These are phyloP conservation scores for Harpegnathos saltator DNA, from an alignment of 1,140 invertebrate genomes.

Conservation along the genomic window DNA sequence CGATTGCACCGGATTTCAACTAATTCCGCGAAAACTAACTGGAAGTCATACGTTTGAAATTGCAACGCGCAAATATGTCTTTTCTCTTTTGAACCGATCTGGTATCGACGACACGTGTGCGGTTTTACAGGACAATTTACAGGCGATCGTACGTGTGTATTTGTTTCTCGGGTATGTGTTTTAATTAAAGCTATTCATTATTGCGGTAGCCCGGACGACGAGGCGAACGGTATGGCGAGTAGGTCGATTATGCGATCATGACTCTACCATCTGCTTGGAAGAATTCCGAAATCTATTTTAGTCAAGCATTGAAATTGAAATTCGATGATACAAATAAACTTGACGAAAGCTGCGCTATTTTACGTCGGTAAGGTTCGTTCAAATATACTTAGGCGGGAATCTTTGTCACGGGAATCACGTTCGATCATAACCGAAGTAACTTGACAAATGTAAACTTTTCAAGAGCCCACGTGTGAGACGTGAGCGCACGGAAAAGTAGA, in stretches of 20 bases:
- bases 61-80: background rate
- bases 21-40: background rate
- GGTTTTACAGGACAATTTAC: background rate
- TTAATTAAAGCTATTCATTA: slow-evolving; percentile 7
- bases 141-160: background rate
- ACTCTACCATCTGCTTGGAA: background rate
- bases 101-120: background rate
- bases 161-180: background rate
- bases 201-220: background rate
- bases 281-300: background rate
- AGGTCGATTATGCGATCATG: background rate
- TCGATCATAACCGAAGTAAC: background rate
- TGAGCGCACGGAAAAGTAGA: background rate
- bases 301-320: background rate
- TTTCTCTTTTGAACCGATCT: background rate
- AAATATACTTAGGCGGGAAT: slow-evolving; percentile 8
- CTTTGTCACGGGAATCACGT: background rate
- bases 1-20: background rate
- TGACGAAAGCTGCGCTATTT: background rate
- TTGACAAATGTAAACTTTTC: slow-evolving; percentile 14
- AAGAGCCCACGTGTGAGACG: slow-evolving; percentile 1
- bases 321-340: background rate
- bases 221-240: background rate
- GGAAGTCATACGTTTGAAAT: background rate
- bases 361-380: background rate